Percentiles rank a stretch among this genome's conserved stretches.
Evolutionary conservation across 2,888 invertebrate species (phyloP).

Genomic region (Nomada ferruginata): DNA sequence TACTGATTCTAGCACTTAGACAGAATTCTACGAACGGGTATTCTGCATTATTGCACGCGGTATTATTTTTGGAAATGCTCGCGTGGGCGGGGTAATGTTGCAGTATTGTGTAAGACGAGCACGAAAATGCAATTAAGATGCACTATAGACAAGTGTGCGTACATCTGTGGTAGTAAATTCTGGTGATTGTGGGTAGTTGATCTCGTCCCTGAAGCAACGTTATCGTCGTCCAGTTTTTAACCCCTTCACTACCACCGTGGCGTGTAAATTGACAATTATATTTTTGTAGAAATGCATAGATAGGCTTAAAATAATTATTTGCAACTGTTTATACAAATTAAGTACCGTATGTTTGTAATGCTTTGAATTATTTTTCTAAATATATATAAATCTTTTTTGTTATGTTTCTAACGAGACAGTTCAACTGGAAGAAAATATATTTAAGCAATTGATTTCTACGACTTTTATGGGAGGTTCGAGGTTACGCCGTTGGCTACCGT

Average conservation of each 20-base stretch:
- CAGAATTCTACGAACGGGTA: background rate
- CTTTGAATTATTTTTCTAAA: too few species aligned
- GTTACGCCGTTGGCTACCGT: background rate
- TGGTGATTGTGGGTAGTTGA: background rate
- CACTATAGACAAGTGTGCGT: background rate
- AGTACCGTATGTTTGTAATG: too few species aligned
- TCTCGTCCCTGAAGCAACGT: background rate
- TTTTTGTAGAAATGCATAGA: too few species aligned
- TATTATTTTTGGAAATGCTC: constrained; percentile 14
- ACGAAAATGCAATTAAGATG: constrained; percentile 15
- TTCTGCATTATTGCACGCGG: background rate
- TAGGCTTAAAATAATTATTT: too few species aligned
- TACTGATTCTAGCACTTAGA: constrained; percentile 30
- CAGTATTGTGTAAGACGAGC: constrained; percentile 2
- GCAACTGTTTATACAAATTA: too few species aligned
- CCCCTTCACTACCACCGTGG: background rate
- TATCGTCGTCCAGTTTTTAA: background rate
- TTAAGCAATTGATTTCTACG: too few species aligned
- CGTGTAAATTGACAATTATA: too few species aligned
- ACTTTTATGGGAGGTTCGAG: background rate
- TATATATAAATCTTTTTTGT: too few species aligned
- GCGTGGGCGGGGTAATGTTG: constrained; percentile 2
- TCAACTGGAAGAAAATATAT: too few species aligned
- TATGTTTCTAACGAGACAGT: too few species aligned
- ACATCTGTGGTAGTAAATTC: background rate